Evolutionary conservation across 2,113 vertebrate genomes (phyloP), one percentile per base, ranked within the genome.

Genomic region (Lagopus leucura): DNA sequence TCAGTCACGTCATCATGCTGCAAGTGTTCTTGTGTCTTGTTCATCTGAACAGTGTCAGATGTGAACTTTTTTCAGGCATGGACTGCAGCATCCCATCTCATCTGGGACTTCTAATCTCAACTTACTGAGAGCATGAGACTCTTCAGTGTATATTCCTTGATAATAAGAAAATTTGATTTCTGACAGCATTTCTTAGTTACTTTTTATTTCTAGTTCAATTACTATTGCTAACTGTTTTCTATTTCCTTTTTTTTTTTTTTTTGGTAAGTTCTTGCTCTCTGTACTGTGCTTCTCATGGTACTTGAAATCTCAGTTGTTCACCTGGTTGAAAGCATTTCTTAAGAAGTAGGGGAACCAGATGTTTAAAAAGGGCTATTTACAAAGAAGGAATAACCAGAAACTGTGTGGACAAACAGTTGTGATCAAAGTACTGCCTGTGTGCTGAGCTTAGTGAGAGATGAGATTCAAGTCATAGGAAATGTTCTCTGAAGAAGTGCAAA

Each of bases 401-500:
- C 87, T 54, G 54, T 63, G 45, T 66, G 63, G 78, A 76, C 48
- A 6, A 28, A 45, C 75, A 90, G 60, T 80, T 32, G 12, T 66
- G 80, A 83, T 24, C 71, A 61, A 66, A 80, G 79, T 76, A 63
- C 40, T 12, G 14, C 30, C 75, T 82, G 75, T 61, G 28, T 85
- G 85, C 60, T 70, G 55, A 76, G n/a, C 55, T 91, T 87, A 82
- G 76, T 93, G 76, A 82, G 88, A 92, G 88, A 63, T 91, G 36
- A 86, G 72, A 55, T 66, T 50, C 22, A 60, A 61, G 82, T 88
- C 94, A 54, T 58, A 58, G 50, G 69, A 88, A 76, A 32, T 76
- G 27, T 76, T 89, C 67, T 87, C 64, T 86, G 88, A 85, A 73
- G 40, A 82, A 91, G 72, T 32, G n/a, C 3, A 24, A 86, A 89